These are phyloP conservation scores for Crossocerus cetratus DNA, from an alignment of 2,888 invertebrate genomes.

Conservation along the genomic window DNA sequence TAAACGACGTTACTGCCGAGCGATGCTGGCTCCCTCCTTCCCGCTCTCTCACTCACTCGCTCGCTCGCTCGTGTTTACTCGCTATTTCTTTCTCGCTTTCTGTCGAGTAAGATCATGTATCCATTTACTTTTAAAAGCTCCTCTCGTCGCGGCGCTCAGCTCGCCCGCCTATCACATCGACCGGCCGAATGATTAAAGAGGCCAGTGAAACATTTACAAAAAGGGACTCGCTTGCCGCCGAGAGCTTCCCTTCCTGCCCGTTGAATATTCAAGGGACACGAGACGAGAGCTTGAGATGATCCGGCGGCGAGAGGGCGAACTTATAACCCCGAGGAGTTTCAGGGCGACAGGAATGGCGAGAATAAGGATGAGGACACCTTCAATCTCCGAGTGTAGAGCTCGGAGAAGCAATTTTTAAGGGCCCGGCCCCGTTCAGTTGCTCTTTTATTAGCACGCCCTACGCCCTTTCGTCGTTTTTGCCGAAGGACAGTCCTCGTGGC, in stretches of 20 bases:
- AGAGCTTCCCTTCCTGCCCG: neutral
- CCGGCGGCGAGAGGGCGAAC: neutral
- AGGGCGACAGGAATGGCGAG: neutral
- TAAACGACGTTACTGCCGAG: slow-evolving; percentile 26
- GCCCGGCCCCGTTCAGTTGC: neutral
- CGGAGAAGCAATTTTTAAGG: neutral
- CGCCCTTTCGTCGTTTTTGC: neutral
- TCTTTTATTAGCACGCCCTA: neutral
- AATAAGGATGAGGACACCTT: neutral
- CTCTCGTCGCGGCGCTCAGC: slow-evolving; percentile 5
- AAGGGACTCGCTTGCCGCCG: slow-evolving; percentile 23
- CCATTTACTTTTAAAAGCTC: slow-evolving; percentile 42
- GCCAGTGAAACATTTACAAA: slow-evolving; percentile 39
- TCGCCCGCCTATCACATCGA: slow-evolving; percentile 35
- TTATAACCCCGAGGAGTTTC: slow-evolving; percentile 1
- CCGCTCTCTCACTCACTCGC: neutral
- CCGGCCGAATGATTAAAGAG: slow-evolving; percentile 38
- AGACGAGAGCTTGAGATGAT: neutral
- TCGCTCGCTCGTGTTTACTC: no score
- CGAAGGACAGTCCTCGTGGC: neutral
- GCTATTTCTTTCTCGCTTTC: no score
- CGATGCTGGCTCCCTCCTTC: neutral
- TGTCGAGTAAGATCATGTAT: slow-evolving; percentile 20
- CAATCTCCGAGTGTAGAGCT: neutral
- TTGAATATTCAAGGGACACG: slow-evolving; percentile 1